Evolutionary conservation across 2,113 vertebrate genomes (phyloP).

Genomic region (Catharus minimus): DNA sequence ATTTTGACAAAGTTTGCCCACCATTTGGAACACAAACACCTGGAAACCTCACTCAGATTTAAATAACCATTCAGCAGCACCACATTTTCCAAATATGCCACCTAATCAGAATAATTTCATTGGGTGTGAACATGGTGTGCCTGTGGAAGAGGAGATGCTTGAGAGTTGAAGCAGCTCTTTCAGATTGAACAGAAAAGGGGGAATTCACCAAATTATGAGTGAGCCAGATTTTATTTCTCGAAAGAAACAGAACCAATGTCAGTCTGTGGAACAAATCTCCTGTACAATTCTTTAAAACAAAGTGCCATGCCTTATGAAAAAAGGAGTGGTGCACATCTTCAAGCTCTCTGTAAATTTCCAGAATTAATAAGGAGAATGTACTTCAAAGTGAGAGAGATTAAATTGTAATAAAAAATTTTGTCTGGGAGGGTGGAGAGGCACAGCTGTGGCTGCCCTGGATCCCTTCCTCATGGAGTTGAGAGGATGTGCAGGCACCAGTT

Average conservation of each 20-base stretch:
- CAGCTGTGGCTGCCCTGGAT: not conserved
- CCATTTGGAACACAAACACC: not conserved
- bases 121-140: not conserved
- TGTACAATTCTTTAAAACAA: not conserved
- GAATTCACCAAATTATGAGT: not conserved
- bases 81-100: not conserved
- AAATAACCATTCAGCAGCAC: not conserved
- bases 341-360: not conserved
- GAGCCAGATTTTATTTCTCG: accelerated
- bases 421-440: accelerated
- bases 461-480: no score
- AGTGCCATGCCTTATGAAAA: not conserved
- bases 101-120: not conserved
- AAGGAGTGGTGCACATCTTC: accelerated
- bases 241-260: not conserved
- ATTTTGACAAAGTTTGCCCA: not conserved
- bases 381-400: no score
- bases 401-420: not conserved
- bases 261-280: not conserved
- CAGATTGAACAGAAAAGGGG: not conserved
- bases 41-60: not conserved
- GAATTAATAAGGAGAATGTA: not conserved
- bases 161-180: not conserved
- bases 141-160: not conserved
- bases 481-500: no score